Evolutionary conservation across 2,888 invertebrate species (phyloP), one percentile per base, ranked within the genome.

Genomic region (Folsomia manolachei): DNA sequence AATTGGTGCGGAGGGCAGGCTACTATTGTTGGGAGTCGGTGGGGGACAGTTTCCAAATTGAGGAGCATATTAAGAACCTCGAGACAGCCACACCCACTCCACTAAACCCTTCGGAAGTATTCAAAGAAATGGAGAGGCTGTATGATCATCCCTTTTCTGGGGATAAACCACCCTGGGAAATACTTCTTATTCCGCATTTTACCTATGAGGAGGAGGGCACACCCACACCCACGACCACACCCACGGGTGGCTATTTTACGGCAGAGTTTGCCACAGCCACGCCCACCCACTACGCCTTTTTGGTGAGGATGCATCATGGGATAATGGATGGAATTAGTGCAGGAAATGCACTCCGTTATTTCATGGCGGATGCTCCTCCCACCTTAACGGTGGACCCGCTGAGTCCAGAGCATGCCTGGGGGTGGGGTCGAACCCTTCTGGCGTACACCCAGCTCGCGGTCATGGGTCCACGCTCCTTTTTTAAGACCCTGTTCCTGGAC

Each of bases 141-240:
- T 72, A 66, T 39, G 79, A 78, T 51, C 70, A 78, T 39, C 77
- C 77, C 1, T 65, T 79, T 27, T n/a, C 60, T 19, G 73, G 70
- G 56, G 76, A 79, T 18, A 78, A 78, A 63, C 75, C 79, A n/a
- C 79, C 76, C 27, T 79, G 79, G 79, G 79, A 79, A 60, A 76
- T 72, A 27, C 71, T 78, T n/a, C 73, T 79, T n/a, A 72, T 79
- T 51, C 78, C 78, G 11, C 71, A 74, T 9, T 78, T 74, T 53
- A 66, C 70, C 27, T 78, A 77, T 71, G 67, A 74, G 0, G 69
- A 68, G 27, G 39, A 61, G 1, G 63, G 39, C 24, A 53, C n/a
- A n/a, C n/a, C n/a, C n/a, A n/a, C n/a, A n/a, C n/a, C 21, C 51
- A 19, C 9, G 26, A 63, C 39, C 39, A 39, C 39, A 9, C n/a